These are phyloP conservation scores for Taphrorychus bicolor DNA, from an alignment of 2,888 invertebrate species.

Conservation along the genomic window DNA sequence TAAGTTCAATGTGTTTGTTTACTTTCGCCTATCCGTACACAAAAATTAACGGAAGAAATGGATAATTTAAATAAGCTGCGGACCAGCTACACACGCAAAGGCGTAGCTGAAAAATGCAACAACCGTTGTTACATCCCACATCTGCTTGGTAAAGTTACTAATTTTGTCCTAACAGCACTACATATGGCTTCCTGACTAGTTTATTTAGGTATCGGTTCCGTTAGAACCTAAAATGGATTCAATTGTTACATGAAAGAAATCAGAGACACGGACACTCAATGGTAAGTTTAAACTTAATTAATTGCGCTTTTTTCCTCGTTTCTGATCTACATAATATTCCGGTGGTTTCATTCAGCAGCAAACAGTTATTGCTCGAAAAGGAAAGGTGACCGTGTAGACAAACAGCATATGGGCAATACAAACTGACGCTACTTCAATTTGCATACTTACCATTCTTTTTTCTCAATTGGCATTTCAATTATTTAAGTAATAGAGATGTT, in stretches of 20 bases:
- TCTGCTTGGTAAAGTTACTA: not conserved
- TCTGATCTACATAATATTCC: not conserved
- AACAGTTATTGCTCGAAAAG: not conserved
- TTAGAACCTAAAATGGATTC: not conserved
- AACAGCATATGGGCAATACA: not conserved
- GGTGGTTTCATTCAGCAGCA: not conserved
- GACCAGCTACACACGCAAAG: too few relatives aligned
- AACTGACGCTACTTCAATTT: not conserved
- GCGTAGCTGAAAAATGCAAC: too few relatives aligned
- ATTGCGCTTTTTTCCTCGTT: not conserved
- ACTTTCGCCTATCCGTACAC: too few relatives aligned
- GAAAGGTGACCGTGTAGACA: slow-evolving; percentile 2
- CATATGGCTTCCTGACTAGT: not conserved
- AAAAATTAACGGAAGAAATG: too few relatives aligned
- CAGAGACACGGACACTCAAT: not conserved
- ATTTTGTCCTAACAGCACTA: not conserved
- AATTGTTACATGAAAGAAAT: not conserved
- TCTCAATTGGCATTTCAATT: not conserved
- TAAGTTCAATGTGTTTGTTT: too few relatives aligned
- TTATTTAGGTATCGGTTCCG: not conserved
- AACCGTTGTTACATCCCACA: not conserved
- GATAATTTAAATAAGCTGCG: too few relatives aligned
- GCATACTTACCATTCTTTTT: slow-evolving; percentile 16
- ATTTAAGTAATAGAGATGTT: not conserved
- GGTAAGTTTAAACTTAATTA: not conserved